Conservation (phyloP, 2,888 invertebrate genomes). For the Leptopilina myrica region DNA sequence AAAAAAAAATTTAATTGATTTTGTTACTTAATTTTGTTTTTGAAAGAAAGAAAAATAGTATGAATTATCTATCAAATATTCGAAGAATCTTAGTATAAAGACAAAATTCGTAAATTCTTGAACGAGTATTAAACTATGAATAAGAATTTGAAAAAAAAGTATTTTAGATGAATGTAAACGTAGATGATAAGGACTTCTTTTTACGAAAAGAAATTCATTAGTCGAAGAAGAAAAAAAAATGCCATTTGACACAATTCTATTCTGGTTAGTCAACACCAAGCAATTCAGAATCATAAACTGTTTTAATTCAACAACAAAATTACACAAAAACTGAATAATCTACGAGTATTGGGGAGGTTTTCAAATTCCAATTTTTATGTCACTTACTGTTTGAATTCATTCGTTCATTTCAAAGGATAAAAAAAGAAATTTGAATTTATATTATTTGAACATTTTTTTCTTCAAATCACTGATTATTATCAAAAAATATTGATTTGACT, state of each 20-base stretch:
- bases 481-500: no score
- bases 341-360: slow-evolving; percentile 3
- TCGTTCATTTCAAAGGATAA: no score
- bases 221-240: not conserved
- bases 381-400: not conserved
- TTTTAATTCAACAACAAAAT: slow-evolving; percentile 23
- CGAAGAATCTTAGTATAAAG: not conserved
- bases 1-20: no score
- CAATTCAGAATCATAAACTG: slow-evolving; percentile 11
- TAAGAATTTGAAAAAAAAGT: not conserved
- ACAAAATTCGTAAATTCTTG: not conserved
- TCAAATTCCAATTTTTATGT: not conserved
- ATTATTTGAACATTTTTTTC: no score
- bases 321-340: slow-evolving; percentile 22
- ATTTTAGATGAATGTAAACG: not conserved
- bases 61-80: not conserved
- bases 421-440: no score
- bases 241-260: not conserved
- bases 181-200: slow-evolving; percentile 2
- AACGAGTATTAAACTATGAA: not conserved
- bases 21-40: no score
- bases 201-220: not conserved
- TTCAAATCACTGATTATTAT: no score
- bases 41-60: no score
- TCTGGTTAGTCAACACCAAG: slow-evolving; percentile 28